Conservation (phyloP, 2,113 vertebrate genomes). For the Platysternon megacephalum region DNA sequence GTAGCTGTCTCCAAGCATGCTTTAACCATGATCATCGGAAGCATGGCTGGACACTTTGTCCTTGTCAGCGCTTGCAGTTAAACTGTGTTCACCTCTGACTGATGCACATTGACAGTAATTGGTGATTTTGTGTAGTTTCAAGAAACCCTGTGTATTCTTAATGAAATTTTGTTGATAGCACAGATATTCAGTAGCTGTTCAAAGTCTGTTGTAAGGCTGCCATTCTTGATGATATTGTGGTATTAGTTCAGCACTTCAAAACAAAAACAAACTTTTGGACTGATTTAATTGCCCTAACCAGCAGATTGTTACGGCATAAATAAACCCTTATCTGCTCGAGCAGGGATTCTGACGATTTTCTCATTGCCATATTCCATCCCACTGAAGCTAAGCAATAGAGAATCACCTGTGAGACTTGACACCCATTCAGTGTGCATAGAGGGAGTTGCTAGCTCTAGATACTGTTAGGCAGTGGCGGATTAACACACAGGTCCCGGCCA, state of each 20-base stretch:
- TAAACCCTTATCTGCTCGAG: background rate
- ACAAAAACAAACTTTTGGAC: background rate
- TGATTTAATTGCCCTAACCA: background rate
- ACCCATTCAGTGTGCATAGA: background rate
- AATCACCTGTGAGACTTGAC: background rate
- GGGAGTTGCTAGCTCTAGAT: background rate
- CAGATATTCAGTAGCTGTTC: background rate
- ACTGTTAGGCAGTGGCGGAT: background rate
- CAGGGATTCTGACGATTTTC: background rate
- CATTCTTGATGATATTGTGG: background rate
- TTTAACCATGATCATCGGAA: background rate
- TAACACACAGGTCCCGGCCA: too few relatives aligned
- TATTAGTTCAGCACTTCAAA: background rate
- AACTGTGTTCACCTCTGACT: background rate
- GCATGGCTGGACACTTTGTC: background rate
- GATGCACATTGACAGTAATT: background rate
- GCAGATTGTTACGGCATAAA: background rate
- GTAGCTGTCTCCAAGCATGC: too few relatives aligned
- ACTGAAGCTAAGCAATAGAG: background rate
- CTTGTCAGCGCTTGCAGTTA: background rate
- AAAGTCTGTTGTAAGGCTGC: background rate
- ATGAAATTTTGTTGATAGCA: background rate
- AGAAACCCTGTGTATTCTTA: background rate
- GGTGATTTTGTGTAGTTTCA: background rate
- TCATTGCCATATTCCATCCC: background rate